A percentile compares a stretch with the other conserved stretches of the same genome.
Evolutionary conservation across 2,113 vertebrate species (phyloP).

Genomic region (Aspidoscelis tigris): DNA sequence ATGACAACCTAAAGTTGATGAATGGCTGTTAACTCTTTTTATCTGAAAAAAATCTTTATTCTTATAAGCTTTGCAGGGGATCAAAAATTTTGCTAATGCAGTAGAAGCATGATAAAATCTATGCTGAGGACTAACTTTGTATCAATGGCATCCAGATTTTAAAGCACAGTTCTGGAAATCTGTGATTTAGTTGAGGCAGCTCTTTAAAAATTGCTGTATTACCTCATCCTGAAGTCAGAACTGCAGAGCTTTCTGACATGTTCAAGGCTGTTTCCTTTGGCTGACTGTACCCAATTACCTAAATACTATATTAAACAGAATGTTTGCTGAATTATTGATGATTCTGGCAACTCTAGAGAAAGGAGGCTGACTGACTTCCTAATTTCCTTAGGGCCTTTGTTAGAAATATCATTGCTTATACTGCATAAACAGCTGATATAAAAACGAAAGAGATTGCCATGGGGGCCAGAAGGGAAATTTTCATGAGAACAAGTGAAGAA

Average conservation of each 20-base stretch:
- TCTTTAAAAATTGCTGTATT: not conserved
- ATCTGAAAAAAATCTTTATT: not conserved
- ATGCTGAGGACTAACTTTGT: not conserved
- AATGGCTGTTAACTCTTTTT: not conserved
- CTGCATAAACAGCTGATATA: slow-evolving; percentile 18
- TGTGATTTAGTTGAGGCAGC: not conserved
- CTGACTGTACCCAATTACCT: not conserved
- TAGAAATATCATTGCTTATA: slow-evolving; percentile 11
- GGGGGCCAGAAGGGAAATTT: slow-evolving; percentile 11
- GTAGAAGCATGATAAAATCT: not conserved
- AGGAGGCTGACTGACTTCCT: slow-evolving; percentile 2
- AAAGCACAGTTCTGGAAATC: not conserved
- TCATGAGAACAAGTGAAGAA: not conserved
- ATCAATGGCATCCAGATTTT: not conserved
- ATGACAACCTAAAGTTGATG: not conserved
- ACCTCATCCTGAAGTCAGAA: not conserved
- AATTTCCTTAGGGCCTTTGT: slow-evolving; percentile 22
- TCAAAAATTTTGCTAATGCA: not conserved
- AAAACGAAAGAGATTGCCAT: slow-evolving; percentile 23
- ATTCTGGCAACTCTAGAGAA: slow-evolving; percentile 14
- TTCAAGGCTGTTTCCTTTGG: slow-evolving; percentile 35
- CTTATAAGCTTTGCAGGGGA: not conserved
- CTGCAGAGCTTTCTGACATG: not conserved
- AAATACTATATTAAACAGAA: slow-evolving; percentile 12
- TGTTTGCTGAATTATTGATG: slow-evolving; percentile 15